Evolutionary conservation across 2,797 vertebrate species (phyloP).

Genomic region (Smutsia temminckii): DNA sequence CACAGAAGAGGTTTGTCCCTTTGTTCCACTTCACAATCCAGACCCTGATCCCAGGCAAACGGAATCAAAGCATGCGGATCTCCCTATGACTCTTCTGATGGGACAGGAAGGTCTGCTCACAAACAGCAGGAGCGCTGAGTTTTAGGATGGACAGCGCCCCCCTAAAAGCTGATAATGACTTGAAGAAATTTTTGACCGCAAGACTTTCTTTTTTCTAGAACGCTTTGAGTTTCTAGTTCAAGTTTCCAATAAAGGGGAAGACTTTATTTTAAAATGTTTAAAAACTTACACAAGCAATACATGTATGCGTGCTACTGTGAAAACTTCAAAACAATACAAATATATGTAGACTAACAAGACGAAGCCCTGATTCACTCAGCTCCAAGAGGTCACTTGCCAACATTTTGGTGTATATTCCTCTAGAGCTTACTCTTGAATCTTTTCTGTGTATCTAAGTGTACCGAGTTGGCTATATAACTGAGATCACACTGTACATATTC

Average conservation of each 20-base stretch:
- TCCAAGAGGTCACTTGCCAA: background rate
- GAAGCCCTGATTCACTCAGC: background rate
- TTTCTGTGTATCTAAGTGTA: background rate
- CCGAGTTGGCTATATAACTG: background rate
- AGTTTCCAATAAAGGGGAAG: slow-evolving; percentile 25
- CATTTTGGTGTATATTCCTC: background rate
- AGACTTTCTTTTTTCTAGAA: background rate
- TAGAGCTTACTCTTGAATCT: background rate
- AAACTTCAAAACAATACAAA: background rate
- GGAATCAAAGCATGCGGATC: background rate
- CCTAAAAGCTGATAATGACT: slow-evolving; percentile 48
- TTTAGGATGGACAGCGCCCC: background rate
- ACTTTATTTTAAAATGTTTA: background rate
- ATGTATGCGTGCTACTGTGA: background rate
- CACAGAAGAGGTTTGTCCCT: background rate
- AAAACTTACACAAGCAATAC: background rate
- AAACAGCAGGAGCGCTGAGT: background rate
- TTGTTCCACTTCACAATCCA: background rate
- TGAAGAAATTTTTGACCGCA: slow-evolving; percentile 22
- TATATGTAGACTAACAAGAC: background rate
- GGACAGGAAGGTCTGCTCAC: background rate
- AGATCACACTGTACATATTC: background rate
- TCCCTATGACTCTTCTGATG: background rate
- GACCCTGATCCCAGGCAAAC: background rate
- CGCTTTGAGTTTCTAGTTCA: background rate